A percentile compares a stretch with the other conserved stretches of the same genome.
Conservation (phyloP, 1,140 invertebrate species). For the Cotesia glomerata region DNA sequence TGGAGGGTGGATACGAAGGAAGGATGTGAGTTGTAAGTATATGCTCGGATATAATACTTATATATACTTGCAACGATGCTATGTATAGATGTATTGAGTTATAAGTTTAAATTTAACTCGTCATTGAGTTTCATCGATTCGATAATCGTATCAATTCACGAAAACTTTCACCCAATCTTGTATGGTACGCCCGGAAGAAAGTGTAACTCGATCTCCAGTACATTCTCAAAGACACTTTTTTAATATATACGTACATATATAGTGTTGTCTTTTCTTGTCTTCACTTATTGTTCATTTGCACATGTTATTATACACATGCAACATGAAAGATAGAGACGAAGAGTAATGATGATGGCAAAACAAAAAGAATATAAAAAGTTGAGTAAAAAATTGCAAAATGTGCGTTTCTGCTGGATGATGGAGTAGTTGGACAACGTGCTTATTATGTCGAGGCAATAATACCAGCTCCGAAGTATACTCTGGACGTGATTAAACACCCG, state of each 20-base stretch:
- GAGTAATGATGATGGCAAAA: neutral
- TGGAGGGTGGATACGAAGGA: too few species aligned
- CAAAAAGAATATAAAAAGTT: neutral
- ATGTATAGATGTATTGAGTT: too few species aligned
- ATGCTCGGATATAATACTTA: too few species aligned
- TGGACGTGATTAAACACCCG: constrained; percentile 34
- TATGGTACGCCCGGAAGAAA: neutral
- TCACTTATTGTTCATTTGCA: neutral
- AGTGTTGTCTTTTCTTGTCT: neutral
- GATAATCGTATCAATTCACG: constrained; percentile 25
- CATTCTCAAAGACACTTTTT: neutral
- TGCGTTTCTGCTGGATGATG: constrained; percentile 17
- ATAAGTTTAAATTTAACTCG: constrained; percentile 1
- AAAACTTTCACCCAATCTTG: constrained; percentile 31
- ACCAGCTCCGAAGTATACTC: constrained; percentile 20
- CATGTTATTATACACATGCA: neutral
- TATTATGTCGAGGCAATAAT: constrained; percentile 15
- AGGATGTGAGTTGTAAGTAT: too few species aligned
- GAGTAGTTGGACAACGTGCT: constrained; percentile 22
- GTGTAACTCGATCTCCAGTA: constrained; percentile 13
- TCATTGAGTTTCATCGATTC: constrained; percentile 20
- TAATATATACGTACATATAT: neutral
- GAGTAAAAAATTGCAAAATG: constrained; percentile 3
- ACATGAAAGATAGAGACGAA: neutral
- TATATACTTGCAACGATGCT: too few species aligned